phyloP scores from a whole-genome alignment of 2,797 vertebrate species.

The Dendrocincla tyrannina region DNA sequence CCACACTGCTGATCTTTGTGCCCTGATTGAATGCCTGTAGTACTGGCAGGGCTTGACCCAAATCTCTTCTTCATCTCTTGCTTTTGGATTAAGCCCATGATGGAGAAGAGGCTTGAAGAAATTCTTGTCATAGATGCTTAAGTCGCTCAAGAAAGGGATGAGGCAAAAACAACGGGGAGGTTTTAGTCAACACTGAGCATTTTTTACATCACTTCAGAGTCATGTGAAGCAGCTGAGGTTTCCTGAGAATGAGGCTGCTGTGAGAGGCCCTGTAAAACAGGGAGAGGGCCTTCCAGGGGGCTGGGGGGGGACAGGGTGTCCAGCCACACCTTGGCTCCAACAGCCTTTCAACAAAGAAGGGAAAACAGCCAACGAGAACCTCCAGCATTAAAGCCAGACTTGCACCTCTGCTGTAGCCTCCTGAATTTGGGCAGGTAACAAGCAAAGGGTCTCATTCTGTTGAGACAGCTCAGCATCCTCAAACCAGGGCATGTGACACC shows the following conservation, averaged over 20 bases:
- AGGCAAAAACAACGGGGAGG: neutral
- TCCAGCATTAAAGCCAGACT: neutral
- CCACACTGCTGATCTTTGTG: rapidly evolving
- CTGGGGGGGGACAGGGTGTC: neutral
- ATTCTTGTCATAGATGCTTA: neutral
- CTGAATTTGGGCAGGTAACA: neutral
- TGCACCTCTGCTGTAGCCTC: rapidly evolving
- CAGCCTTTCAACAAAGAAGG: neutral
- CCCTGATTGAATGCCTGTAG: neutral
- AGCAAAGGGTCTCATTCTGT: neutral
- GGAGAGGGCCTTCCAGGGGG: neutral
- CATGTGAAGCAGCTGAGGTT: neutral
- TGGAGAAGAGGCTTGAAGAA: neutral
- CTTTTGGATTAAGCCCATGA: neutral
- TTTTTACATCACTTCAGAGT: neutral
- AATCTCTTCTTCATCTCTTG: constrained; percentile 16
- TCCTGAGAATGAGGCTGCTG: neutral
- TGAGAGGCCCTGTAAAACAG: rapidly evolving
- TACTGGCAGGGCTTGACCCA: constrained; percentile 35
- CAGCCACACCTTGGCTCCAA: neutral
- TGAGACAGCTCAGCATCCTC: neutral
- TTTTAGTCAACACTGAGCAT: neutral
- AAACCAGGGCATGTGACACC: neutral
- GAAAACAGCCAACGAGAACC: rapidly evolving
- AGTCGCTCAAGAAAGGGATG: neutral